Evolutionary conservation across 2,888 invertebrate genomes (phyloP).

Genomic region (Melipona beecheii): DNA sequence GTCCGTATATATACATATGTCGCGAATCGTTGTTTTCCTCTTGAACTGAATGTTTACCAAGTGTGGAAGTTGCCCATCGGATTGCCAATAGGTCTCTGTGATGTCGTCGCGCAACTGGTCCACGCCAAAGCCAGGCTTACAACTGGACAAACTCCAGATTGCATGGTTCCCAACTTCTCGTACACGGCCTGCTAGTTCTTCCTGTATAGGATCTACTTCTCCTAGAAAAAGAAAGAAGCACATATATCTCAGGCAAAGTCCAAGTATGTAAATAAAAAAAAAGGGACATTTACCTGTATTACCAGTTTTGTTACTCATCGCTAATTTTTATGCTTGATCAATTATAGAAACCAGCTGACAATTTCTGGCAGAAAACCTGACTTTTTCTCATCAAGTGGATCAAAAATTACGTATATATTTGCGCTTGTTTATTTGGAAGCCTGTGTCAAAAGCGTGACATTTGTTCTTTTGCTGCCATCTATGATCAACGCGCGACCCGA

Average conservation of each 20-base stretch:
- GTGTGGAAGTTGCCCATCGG: slow-evolving; percentile 99
- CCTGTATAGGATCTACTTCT: slow-evolving; percentile 86
- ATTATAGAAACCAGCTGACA: not conserved
- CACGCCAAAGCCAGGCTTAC: slow-evolving; percentile 99
- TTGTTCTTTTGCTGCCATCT: slow-evolving; percentile 28
- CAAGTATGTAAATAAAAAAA: not conserved
- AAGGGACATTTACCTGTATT: slow-evolving; percentile 58
- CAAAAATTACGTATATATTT: not conserved
- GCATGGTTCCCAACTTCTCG: slow-evolving; percentile 96
- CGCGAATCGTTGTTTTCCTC: slow-evolving; percentile 96
- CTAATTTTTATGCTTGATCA: slow-evolving; percentile 41
- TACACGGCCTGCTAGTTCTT: slow-evolving; percentile 87
- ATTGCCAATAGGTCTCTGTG: slow-evolving; percentile 99
- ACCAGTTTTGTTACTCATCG: slow-evolving; percentile 75
- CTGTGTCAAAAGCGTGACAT: slow-evolving; percentile 12
- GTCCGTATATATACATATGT: slow-evolving; percentile 98
- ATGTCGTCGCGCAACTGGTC: slow-evolving; percentile 97
- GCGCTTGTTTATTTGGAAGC: not conserved
- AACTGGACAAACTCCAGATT: slow-evolving; percentile 99
- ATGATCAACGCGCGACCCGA: not conserved
- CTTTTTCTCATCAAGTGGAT: not conserved
- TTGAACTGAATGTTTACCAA: slow-evolving; percentile 98
- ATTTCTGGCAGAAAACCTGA: not conserved
- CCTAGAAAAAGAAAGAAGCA: slow-evolving; percentile 59
- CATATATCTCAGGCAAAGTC: not conserved